Base-by-base conservation (phyloP, 2,797 vertebrate genomes). In the Podargus strigoides region DNA sequence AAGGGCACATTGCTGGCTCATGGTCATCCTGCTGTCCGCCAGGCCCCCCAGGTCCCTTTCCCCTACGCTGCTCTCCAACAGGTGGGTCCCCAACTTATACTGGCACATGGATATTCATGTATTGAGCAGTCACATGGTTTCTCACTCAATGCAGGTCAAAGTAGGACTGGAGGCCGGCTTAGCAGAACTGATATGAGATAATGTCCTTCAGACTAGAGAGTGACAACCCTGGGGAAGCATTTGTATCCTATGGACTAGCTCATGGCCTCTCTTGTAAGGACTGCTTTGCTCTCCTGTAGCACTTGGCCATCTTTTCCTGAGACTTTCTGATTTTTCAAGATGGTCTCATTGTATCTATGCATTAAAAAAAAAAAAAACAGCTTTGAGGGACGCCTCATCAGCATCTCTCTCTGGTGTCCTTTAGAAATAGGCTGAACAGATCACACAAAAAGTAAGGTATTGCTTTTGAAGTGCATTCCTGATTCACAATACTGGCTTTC, bases 221-320 rank as follows among this genome's bases (percentile, higher is more conserved):
- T 8, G 28, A 17, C 23, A 56, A 4, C 15, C 12, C 23, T 36
- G 36, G 18, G 32, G 7, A 52, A 69, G 28, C 8, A 9, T 52
- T 72, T 24, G 1, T 52, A 28, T 53, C 52, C 50, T 62, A 4
- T 11, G 56, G 27, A 55, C 5, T 11, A 21, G 9, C 10, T 91
- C 37, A 8, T 12, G 7, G 12, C 56, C 44, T 76, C 30, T 90
- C 53, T 80, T 84, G 32, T 70, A 82, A 87, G 26, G 23, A 14
- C 12, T 46, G 14, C 55, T 93, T 53, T 93, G 70, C 82, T 86
- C n/a, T 89, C 46, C 60, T 37, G 28, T 75, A 79, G 53, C 49
- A 58, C 49, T 80, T 72, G 56, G 39, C 13, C 24, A 18, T 44
- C 1, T 68, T 82, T 59, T 70, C 41, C 62, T 47, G 20, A 64